Evolutionary conservation across 2,888 invertebrate species (phyloP), one percentile per base, ranked within the genome.

Genomic region (Drosophila merina): DNA sequence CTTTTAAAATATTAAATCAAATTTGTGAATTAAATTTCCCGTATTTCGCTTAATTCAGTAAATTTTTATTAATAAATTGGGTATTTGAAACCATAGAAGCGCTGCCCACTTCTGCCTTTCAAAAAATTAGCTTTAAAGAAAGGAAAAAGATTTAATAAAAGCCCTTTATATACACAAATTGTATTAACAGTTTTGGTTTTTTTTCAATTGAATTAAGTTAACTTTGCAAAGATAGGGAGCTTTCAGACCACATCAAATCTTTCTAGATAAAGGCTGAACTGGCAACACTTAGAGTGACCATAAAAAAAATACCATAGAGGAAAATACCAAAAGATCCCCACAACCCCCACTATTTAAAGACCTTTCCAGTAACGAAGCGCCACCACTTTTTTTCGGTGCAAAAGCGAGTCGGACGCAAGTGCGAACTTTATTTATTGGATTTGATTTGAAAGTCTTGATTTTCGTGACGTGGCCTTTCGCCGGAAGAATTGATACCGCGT

Each of bases 391-490:
- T 28, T n/a, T 47, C n/a, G n/a, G 40, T 42, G 20, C 14, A 14
- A 4, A 42, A 20, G 20, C 40, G 40, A 44, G 44, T 44, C 38
- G 45, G n/a, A 36, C 47, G 40, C 38, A 10, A 60, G 38, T 42
- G 14, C 14, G 33, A 10, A 47, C 20, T 5, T 60, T 30, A 63
- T 51, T 63, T 66, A 54, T 20, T 31, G 26, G 9, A n/a, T n/a
- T 10, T n/a, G 9, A n/a, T n/a, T 10, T n/a, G 30, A 49, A 20
- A 44, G 44, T 25, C 25, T 25, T 49, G 62, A 48, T 67, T 74
- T 33, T 52, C 70, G 82, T 87, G 82, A 82, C 82, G 82, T 82
- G 82, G 82, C 82, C 84, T 55, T 62, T 69, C 30, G 67, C 50
- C 68, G 67, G 68, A 68, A 33, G 47, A 58, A 60, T 33, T n/a